Base-by-base conservation (phyloP, 2,888 invertebrate genomes). In the Pristionchus fissidentatus region DNA sequence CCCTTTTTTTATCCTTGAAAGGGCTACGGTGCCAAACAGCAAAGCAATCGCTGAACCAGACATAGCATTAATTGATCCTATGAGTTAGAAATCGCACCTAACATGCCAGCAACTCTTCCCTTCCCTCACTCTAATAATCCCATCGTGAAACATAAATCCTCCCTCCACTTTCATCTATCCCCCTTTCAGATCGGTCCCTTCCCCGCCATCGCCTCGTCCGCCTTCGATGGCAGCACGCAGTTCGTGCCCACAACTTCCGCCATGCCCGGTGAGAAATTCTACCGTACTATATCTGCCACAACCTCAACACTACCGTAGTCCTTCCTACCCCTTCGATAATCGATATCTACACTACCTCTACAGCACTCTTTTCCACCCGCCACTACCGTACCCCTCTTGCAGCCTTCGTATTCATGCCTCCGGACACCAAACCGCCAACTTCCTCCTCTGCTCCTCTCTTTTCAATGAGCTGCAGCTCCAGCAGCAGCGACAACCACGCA, bases 381-480 rank as follows among this genome's bases (percentile, higher is more conserved):
- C n/a, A n/a, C n/a, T n/a, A n/a, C n/a, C n/a, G n/a, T n/a, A n/a
- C n/a, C n/a, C 32, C 49, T 32, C 49, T 19, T 77, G 13, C 49
- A 77, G 75, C 75, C 22, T 77, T 77, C 49, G 75, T 77, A 29
- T 77, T 77, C 49, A 77, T 77, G 75, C 75, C 75, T 35, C 49
- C 29, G 2, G 46, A 49, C 22, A 49, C 32, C 19, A 77, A 46
- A 49, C 29, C 75, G 5, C 32, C 46, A 7, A 35, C n/a, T 22
- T 41, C 75, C 5, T 49, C 75, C 15, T 29, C 32, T 2, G n/a
- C 29, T 41, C 32, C 75, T 5, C 32, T 32, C 15, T 26, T 77
- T 10, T 49, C 75, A 1, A 77, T 77, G 49, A n/a, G 32, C 29
- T 10, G 49, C 49, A 49, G 49, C 10, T 19, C 49, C 49, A 29